Evolutionary conservation across 1,140 invertebrate species (phyloP), one percentile per base, ranked within the genome.

Genomic region (Globodera ellingtonae): DNA sequence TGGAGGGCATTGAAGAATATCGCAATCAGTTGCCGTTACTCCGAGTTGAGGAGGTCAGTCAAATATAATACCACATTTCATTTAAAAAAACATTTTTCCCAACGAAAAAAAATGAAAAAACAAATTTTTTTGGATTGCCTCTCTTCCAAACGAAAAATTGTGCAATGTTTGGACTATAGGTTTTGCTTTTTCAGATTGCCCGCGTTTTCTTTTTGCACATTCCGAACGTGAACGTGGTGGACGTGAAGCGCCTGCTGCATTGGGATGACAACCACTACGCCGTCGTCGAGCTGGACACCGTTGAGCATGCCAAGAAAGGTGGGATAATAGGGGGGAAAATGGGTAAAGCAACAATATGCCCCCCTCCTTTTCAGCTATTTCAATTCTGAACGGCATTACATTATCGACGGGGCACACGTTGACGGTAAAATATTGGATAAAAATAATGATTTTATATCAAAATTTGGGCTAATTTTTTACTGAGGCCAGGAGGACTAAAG

Each of bases 151-250:
- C 15, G 52, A 8, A 52, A 52, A 52, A 52, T 52, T 9, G 2
- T 0, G 50, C 7, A 7, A 52, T 52, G 7, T 52, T 52, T 52
- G 50, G 50, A 62, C 13, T 62, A 18, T 62, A 18, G 2, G 2
- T 15, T 62, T n/a, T 72, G 13, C 3, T 72, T 72, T n/a, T n/a
- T 3, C 50, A 72, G 46, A 48, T 72, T 72, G 70, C 70, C 6
- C 6, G 10, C 18, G 70, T 72, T 1, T 72, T 72, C n/a, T 72
- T 72, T n/a, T 18, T n/a, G 70, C 50, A 52, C 70, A 52, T 72
- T n/a, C 13, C 70, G 9, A 18, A 18, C 18, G 70, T 52, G 15
- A 47, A n/a, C 70, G 15, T 48, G 1, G 13, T 48, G 13, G 47
- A 72, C 18, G 70, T 52, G 10, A 62, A 62, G 56, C 56, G 56